Evolutionary conservation across 1,140 invertebrate genomes (phyloP), one percentile per base, ranked within the genome.

Genomic region (Tribolium castaneum): DNA sequence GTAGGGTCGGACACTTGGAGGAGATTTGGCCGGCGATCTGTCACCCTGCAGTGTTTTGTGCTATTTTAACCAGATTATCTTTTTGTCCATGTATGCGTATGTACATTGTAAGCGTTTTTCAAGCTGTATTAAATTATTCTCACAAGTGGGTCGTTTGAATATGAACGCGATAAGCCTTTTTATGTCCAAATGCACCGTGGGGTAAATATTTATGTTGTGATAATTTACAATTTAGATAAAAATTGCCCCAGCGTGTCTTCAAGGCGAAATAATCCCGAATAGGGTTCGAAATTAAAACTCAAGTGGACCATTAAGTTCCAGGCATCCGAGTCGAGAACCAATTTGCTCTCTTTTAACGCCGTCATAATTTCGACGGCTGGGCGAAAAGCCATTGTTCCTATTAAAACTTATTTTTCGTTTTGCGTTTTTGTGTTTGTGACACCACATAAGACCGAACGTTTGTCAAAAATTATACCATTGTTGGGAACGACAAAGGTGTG

Each of bases 141-240:
- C 25, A 54, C 71, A 71, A 19, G 66, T 45, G 22, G 13, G 49
- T 72, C 70, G 52, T 73, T 73, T 73, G 71, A 73, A 73, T 73
- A 73, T 73, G 71, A 73, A 73, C 39, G 30, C 51, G 71, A 52
- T 73, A 73, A 73, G 71, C 71, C 52, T 12, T 72, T 72, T 54
- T 73, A 54, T 73, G 52, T 54, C 51, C 70, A 72, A 73, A 73
- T 73, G 39, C 19, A 72, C 34, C 66, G 71, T 66, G 59, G 59
- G 59, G 59, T 52, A 73, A 73, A 73, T 52, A 73, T 73, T 73
- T 73, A 72, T 72, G 71, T 54, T 73, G 71, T 52, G 71, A 73
- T 73, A 73, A 73, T 73, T 66, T 66, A 66, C 59, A 66, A 66
- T 66, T 66, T 66, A 66, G 59, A 66, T 66, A 66, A 66, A 66